phyloP scores from a whole-genome alignment of 1,140 invertebrate genomes.

The Halesus radiatus region DNA sequence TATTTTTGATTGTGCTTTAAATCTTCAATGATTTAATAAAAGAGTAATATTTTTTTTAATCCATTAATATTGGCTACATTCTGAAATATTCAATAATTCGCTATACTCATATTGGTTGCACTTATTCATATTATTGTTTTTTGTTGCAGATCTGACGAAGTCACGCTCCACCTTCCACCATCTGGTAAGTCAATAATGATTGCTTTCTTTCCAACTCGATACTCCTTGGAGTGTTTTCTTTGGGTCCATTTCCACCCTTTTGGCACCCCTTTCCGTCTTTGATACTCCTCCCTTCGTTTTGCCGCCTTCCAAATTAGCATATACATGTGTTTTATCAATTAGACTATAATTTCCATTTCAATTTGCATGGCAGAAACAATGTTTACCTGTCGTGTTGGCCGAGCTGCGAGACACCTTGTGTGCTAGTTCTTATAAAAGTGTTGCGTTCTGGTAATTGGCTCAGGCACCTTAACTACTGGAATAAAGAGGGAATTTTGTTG shows the following conservation, averaged over 20 bases:
- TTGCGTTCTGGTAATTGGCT: neutral
- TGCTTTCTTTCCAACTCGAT: neutral
- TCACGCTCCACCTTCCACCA: too few species aligned
- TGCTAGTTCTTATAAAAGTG: neutral
- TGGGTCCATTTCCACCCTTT: neutral
- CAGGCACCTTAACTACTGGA: neutral
- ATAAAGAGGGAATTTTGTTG: too few species aligned
- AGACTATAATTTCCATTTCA: constrained; percentile 30
- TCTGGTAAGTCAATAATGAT: neutral
- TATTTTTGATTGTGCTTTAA: too few species aligned
- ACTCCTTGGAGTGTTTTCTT: constrained; percentile 11
- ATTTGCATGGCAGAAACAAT: constrained; percentile 28
- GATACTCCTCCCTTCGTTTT: neutral
- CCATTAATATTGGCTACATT: too few species aligned
- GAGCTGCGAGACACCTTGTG: constrained; percentile 7
- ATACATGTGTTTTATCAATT: constrained; percentile 27
- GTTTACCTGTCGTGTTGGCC: constrained; percentile 17
- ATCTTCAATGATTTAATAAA: too few species aligned
- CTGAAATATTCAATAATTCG: too few species aligned
- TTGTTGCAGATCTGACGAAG: too few species aligned
- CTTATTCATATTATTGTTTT: too few species aligned
- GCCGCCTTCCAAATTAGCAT: constrained; percentile 13
- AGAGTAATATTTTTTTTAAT: too few species aligned
- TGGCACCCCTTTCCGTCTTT: neutral
- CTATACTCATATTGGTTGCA: too few species aligned